Conservation (phyloP, 35 echinoderm and acorn worm genomes). For the Strongylocentrotus purpuratus region DNA sequence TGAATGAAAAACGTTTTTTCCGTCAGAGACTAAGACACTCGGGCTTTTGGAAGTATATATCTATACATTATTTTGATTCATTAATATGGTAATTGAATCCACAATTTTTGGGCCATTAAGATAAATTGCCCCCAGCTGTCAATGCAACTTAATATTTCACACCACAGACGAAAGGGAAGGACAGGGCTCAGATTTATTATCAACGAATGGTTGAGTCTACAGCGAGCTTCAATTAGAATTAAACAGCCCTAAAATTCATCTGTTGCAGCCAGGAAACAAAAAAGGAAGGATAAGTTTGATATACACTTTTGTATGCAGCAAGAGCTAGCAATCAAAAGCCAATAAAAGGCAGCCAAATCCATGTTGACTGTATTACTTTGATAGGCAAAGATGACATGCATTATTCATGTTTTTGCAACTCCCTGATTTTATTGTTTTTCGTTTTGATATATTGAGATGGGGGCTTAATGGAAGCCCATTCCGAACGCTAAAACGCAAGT, state of each 20-base stretch:
- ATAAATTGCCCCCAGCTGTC: not conserved
- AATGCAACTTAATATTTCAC: not conserved
- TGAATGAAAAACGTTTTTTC: not conserved
- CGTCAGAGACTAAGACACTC: not conserved
- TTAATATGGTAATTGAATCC: not conserved
- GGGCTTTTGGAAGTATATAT: not conserved
- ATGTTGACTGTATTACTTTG: not conserved
- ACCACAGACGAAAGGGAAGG: not conserved
- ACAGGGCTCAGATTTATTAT: not conserved
- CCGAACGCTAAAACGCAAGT: not conserved
- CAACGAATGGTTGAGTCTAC: not conserved
- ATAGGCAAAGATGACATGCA: not conserved
- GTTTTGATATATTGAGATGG: not conserved
- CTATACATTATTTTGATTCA: not conserved
- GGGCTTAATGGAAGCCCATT: not conserved
- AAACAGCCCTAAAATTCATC: not conserved
- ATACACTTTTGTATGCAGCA: not conserved
- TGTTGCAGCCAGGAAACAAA: not conserved
- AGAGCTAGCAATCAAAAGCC: slow-evolving; percentile 36
- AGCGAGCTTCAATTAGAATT: not conserved
- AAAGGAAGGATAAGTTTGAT: not conserved
- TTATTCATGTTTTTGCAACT: not conserved
- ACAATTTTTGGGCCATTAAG: not conserved
- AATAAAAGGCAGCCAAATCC: slow-evolving; percentile 22
- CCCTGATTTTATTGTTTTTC: not conserved